Conservation (phyloP, 2,888 invertebrate species). For the Dastarcus helophoroides region DNA sequence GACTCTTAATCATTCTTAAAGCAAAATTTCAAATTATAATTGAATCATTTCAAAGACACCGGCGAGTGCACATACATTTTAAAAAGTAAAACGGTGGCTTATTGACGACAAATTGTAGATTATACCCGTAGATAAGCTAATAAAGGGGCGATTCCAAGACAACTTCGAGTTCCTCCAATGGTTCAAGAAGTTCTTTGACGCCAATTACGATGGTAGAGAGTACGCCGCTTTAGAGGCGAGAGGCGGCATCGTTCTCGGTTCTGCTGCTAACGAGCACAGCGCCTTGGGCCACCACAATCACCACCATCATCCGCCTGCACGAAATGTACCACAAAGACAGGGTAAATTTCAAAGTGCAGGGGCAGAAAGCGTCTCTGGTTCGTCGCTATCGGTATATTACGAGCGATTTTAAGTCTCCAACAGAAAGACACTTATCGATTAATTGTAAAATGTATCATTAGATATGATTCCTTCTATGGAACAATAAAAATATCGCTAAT, state of each 20-base stretch:
- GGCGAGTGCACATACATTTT: too few relatives aligned
- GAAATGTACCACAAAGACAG: constrained; percentile 23
- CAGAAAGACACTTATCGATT: too few relatives aligned
- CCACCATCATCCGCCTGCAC: constrained; percentile 23
- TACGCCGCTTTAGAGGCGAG: constrained; percentile 89
- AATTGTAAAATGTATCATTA: too few relatives aligned
- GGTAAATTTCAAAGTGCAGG: constrained; percentile 15
- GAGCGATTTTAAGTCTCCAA: too few relatives aligned
- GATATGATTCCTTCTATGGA: too few relatives aligned
- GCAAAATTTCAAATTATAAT: too few relatives aligned
- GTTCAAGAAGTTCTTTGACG: constrained; percentile 99
- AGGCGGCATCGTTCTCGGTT: constrained; percentile 69
- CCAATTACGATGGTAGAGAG: constrained; percentile 96
- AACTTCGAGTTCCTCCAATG: constrained; percentile 99
- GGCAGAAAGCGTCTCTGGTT: too few relatives aligned
- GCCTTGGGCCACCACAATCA: constrained; percentile 2
- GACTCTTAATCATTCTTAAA: too few relatives aligned
- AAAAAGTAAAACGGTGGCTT: too few relatives aligned
- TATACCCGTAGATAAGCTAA: constrained; percentile 97
- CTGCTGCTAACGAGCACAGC: constrained; percentile 40
- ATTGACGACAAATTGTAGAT: constrained; percentile 71
- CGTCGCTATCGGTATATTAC: too few relatives aligned
- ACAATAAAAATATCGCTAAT: too few relatives aligned
- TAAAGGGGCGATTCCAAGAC: constrained; percentile 99
- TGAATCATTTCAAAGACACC: too few relatives aligned